Percentiles rank a stretch among this genome's conserved stretches.
These are phyloP conservation scores for Tetraodon nigroviridis DNA, from an alignment of 2,113 vertebrate species.

Conservation along the genomic window DNA sequence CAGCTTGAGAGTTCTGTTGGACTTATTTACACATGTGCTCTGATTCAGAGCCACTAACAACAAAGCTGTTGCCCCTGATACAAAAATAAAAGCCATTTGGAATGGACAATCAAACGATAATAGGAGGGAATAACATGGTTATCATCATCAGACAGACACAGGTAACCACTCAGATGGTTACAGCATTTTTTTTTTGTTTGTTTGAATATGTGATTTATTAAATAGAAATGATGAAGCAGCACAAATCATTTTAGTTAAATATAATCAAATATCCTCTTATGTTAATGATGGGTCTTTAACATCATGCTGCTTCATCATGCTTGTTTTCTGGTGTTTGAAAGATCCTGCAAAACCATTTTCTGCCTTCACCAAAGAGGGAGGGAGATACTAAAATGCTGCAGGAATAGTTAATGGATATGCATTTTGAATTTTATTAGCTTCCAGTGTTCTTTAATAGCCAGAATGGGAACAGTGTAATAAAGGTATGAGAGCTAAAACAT, in stretches of 20 bases:
- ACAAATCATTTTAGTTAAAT: no score
- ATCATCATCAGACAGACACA: constrained; percentile 14
- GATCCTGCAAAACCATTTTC: constrained; percentile 28
- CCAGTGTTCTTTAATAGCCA: background rate
- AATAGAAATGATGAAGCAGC: no score
- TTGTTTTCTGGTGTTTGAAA: constrained; percentile 7
- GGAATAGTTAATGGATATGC: constrained; percentile 27
- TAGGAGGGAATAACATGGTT: constrained; percentile 1
- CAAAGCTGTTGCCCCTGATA: constrained; percentile 2
- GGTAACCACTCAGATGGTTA: background rate
- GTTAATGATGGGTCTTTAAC: no score
- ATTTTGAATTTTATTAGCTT: constrained; percentile 23
- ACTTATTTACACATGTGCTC: constrained; percentile 1
- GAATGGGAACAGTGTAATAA: background rate
- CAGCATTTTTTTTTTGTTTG: no score
- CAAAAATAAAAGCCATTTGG: no score
- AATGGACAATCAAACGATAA: no score
- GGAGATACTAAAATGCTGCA: constrained; percentile 9
- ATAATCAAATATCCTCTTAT: no score
- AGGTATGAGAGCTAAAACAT: background rate
- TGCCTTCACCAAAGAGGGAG: constrained; percentile 59
- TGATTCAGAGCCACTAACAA: background rate
- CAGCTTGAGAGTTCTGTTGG: background rate
- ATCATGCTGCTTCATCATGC: no score
- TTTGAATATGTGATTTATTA: no score